Percentiles rank a stretch among this genome's conserved stretches.
Evolutionary conservation across 2,113 vertebrate species (phyloP).

Genomic region (Dromiciops gliroides): DNA sequence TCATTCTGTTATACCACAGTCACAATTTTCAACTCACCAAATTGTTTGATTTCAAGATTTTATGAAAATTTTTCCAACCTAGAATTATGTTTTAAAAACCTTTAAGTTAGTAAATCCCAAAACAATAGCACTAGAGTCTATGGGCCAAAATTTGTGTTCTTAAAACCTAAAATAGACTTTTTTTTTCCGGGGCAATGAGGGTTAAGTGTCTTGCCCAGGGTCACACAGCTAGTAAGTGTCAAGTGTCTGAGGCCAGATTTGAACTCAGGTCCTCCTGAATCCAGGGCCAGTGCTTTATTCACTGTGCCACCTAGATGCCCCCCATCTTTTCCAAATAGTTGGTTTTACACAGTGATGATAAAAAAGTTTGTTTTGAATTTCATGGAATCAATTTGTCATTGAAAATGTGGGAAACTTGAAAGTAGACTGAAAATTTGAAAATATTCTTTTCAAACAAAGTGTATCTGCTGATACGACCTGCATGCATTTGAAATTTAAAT

Average conservation of each 20-base stretch:
- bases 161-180: not conserved
- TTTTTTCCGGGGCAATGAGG: too few species aligned
- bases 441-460: not conserved
- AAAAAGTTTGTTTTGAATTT: constrained; percentile 27
- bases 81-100: constrained; percentile 12
- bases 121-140: constrained; percentile 19
- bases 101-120: constrained; percentile 11
- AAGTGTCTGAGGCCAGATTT: too few species aligned
- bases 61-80: constrained; percentile 16
- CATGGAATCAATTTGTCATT: not conserved
- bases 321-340: constrained; percentile 45
- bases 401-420: constrained; percentile 20
- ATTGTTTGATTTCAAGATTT: constrained; percentile 18
- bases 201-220: too few species aligned
- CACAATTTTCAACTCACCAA: constrained; percentile 47
- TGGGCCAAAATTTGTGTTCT: constrained; percentile 2
- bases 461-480: not conserved
- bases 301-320: too few species aligned
- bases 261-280: too few species aligned
- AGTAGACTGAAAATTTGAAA: not conserved
- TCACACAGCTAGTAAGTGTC: too few species aligned
- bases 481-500: constrained; percentile 56
- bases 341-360: constrained; percentile 10
- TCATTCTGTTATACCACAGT: not conserved
- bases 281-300: too few species aligned